Evolutionary conservation across 2,113 vertebrate species (phyloP), one percentile per base, ranked within the genome.

Genomic region (Microtus oregoni): DNA sequence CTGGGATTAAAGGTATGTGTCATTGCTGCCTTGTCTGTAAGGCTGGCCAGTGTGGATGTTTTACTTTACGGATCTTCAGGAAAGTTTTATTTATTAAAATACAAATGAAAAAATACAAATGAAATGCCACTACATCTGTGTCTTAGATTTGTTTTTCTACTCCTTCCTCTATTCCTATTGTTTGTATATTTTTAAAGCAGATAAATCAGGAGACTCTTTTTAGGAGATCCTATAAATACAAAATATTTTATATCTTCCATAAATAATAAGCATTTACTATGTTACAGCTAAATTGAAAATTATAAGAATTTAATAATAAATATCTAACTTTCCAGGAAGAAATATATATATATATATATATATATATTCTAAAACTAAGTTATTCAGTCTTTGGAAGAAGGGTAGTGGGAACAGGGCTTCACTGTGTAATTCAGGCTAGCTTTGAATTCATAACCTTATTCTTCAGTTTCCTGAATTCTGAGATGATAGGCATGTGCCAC

Each of bases 221-320:
- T 50, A 50, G 76, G 13, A 50, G 41, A 50, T 17, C 44, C 35
- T 30, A 50, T 77, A 14, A 50, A 30, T 77, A 32, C 2, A 77
- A 77, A 77, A 30, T 41, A 76, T 63, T 55, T 88, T 65, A 50
- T 65, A 79, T 44, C 67, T 89, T 92, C 81, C 72, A 30, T 79
- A 95, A 92, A 72, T 86, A 90, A 94, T 92, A 67, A 95, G 70
- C 1, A 90, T 55, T 50, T 88, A 95, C 2, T 65, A 3, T 87
- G 28, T 79, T 95, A 47, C 20, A 65, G 19, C 50, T 86, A 14
- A 58, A 94, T 35, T 55, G 6, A 92, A 87, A 92, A n/a, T 63
- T 88, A 26, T 32, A 89, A 86, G 9, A 86, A 89, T 24, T 50
- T 73, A 72, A 72, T 73, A 72, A 67, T 35, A 92, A 44, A 76